Evolutionary conservation across 2,113 vertebrate genomes (phyloP).

Genomic region (Aptenodytes forsteri): DNA sequence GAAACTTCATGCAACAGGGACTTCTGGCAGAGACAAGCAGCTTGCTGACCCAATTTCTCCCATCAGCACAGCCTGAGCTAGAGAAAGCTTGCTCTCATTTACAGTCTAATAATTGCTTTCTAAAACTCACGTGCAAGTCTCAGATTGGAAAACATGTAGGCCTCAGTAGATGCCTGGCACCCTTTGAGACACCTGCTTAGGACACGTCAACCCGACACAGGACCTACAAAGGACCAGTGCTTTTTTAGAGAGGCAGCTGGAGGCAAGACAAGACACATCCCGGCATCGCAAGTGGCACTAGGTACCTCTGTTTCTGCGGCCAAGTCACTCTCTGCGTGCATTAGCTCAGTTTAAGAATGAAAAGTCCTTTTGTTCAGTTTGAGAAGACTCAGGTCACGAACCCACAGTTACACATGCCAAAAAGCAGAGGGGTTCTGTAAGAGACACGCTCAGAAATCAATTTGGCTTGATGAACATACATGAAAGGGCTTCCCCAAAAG

Average conservation of each 20-base stretch:
- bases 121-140: not conserved
- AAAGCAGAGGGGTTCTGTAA: not conserved
- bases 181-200: not conserved
- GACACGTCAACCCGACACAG: not conserved
- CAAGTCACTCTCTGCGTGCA: rapidly evolving
- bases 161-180: not conserved
- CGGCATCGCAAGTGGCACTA: rapidly evolving
- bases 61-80: not conserved
- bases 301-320: not conserved
- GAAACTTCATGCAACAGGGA: not conserved
- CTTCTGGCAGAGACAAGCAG: not conserved
- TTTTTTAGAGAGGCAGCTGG: not conserved
- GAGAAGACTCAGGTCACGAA: not conserved
- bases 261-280: not conserved
- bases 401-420: not conserved
- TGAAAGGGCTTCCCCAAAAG: not conserved
- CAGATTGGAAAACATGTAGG: rapidly evolving
- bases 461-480: rapidly evolving
- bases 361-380: not conserved
- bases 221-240: not conserved
- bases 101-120: not conserved
- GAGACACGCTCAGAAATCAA: not conserved
- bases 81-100: not conserved
- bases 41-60: not conserved
- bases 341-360: not conserved